Evolutionary conservation across 1,140 invertebrate genomes (phyloP).

Genomic region (Lasioglossum albipes): DNA sequence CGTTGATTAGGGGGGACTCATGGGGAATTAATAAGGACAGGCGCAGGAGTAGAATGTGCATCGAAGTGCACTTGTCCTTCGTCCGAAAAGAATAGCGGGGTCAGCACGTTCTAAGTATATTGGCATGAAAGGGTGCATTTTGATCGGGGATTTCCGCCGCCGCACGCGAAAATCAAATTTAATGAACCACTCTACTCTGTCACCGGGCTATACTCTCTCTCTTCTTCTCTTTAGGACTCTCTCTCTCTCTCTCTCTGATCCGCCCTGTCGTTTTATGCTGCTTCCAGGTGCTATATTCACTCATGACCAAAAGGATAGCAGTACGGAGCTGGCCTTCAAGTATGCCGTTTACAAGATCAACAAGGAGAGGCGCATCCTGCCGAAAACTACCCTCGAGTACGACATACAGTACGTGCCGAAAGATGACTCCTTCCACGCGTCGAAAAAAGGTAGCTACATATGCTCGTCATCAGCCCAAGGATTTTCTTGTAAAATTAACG

Average conservation of each 20-base stretch:
- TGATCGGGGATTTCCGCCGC: conserved; percentile 35
- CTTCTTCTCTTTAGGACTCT: too few relatives aligned
- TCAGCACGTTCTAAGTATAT: conserved; percentile 46
- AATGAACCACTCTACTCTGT: conserved; percentile 38
- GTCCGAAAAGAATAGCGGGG: conserved; percentile 12
- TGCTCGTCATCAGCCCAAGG: too few relatives aligned
- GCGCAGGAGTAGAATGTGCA: neutral
- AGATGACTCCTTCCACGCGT: conserved; percentile 85
- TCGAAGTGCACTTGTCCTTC: conserved; percentile 28
- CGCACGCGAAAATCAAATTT: conserved; percentile 29
- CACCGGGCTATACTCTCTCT: neutral
- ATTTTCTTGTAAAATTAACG: too few relatives aligned
- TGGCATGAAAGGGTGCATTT: conserved; percentile 37
- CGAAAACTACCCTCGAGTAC: conserved; percentile 84
- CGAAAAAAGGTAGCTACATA: conserved; percentile 84
- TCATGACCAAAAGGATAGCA: conserved; percentile 84
- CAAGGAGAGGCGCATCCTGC: conserved; percentile 83
- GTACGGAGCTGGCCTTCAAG: conserved; percentile 85
- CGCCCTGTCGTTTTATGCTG: neutral
- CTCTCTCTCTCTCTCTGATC: neutral
- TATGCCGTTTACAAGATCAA: conserved; percentile 86
- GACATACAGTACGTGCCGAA: conserved; percentile 85
- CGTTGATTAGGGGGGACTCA: too few relatives aligned
- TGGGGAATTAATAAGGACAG: neutral
- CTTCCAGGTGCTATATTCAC: conserved; percentile 83